Conservation (phyloP, 2,797 vertebrate species). For the Malurus splendens region DNA sequence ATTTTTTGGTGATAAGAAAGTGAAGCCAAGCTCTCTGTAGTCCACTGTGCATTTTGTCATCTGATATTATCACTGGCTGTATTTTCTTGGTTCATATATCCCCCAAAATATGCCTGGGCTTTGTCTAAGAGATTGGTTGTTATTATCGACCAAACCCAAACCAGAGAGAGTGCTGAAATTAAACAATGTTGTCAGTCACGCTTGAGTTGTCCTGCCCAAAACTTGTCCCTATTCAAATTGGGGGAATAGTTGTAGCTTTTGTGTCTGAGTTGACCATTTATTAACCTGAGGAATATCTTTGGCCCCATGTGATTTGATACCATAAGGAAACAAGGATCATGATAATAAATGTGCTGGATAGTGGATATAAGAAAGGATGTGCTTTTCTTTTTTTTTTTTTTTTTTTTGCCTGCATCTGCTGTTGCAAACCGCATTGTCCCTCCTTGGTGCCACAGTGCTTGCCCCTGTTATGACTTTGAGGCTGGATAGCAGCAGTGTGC, state of each 20-base stretch:
- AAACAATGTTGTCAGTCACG: background rate
- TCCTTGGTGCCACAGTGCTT: conserved; percentile 35
- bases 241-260: background rate
- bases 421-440: accelerated
- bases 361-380: background rate
- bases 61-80: background rate
- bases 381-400: background rate
- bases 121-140: background rate
- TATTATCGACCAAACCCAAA: background rate
- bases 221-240: background rate
- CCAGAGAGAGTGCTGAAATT: background rate
- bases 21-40: background rate
- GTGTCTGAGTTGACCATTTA: background rate
- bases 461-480: conserved; percentile 48
- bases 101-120: background rate
- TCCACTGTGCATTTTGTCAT: background rate
- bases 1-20: background rate
- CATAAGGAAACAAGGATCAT: background rate
- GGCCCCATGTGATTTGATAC: background rate
- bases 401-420: background rate
- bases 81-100: background rate
- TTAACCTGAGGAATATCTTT: background rate
- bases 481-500: background rate
- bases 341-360: background rate
- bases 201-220: background rate